Conservation (phyloP, 30 jellyfish, hydroid and myxozoan species). For the Pseudorhiza aurosa region DNA sequence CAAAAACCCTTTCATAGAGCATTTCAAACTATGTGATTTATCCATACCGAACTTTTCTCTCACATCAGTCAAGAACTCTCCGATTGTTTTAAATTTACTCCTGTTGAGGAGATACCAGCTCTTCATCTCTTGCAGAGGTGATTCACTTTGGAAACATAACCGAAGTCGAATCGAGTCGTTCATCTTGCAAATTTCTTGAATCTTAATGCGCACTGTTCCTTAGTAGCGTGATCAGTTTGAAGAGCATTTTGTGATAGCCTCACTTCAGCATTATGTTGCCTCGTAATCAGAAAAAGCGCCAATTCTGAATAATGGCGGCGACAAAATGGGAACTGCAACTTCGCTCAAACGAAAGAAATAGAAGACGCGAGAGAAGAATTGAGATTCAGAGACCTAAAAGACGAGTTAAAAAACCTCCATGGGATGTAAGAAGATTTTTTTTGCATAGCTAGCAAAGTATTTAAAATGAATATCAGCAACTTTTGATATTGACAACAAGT, state of each 20-base stretch:
- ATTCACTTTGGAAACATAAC: background rate
- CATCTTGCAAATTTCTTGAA: background rate
- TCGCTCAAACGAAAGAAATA: constrained; percentile 15
- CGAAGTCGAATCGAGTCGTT: constrained; percentile 1
- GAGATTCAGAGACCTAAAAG: constrained; percentile 33
- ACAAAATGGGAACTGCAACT: constrained; percentile 54
- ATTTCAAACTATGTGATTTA: background rate
- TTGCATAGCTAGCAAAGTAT: no score
- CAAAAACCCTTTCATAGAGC: constrained; percentile 18
- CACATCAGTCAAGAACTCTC: background rate
- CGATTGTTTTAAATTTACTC: background rate
- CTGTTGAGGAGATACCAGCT: constrained; percentile 46
- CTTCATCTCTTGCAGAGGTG: background rate
- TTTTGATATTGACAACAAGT: background rate
- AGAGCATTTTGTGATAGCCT: background rate
- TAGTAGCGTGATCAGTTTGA: no score
- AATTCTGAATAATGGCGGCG: constrained; percentile 53
- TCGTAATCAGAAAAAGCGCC: constrained; percentile 20
- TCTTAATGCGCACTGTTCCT: background rate
- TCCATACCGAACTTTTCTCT: constrained; percentile 4
- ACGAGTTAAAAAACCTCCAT: constrained; percentile 45
- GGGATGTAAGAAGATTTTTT: constrained; percentile 92
- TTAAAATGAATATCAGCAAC: no score
- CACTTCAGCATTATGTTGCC: background rate
- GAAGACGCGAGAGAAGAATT: background rate